Evolutionary conservation across 37 sponge, comb jelly and placozoan species (phyloP).

Genomic region (Aplysina aerophoba): DNA sequence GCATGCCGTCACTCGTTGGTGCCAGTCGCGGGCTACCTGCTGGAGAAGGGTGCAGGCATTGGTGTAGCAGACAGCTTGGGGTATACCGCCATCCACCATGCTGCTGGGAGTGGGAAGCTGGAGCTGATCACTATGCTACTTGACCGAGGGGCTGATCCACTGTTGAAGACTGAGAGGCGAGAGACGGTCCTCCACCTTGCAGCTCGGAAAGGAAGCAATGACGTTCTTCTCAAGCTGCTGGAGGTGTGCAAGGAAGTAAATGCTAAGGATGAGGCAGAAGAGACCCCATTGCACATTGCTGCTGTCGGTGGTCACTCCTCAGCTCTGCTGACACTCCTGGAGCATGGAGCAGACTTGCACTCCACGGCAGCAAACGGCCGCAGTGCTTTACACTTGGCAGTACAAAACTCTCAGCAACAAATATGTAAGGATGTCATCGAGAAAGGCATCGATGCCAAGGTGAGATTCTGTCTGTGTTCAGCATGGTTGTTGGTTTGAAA

Average conservation of each 20-base stretch:
- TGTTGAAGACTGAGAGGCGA: constrained; percentile 63
- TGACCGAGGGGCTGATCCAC: constrained; percentile 39
- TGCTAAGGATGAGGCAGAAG: constrained; percentile 60
- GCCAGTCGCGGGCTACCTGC: constrained; percentile 49
- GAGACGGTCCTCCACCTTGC: constrained; percentile 78
- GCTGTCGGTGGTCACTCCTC: constrained; percentile 60
- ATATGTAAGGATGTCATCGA: constrained; percentile 71
- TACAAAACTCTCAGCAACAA: constrained; percentile 61
- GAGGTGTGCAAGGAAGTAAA: constrained; percentile 48
- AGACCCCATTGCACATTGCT: constrained; percentile 76
- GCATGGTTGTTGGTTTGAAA: background rate
- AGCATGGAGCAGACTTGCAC: constrained; percentile 58
- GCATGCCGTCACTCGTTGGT: constrained; percentile 71
- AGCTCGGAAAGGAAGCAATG: constrained; percentile 64
- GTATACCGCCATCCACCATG: constrained; percentile 67
- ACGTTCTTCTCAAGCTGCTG: constrained; percentile 53
- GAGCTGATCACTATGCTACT: constrained; percentile 51
- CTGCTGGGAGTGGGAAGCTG: constrained; percentile 62
- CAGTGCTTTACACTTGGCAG: constrained; percentile 76
- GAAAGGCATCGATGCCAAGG: constrained; percentile 51
- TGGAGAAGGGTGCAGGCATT: constrained; percentile 49
- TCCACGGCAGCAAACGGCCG: constrained; percentile 58
- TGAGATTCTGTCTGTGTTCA: background rate
- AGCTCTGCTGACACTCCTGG: constrained; percentile 47
- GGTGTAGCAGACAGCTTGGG: constrained; percentile 63